A percentile compares a stretch with the other conserved stretches of the same genome.
Conservation (phyloP, 2,888 invertebrate genomes). For the Cryptus viduatorius region DNA sequence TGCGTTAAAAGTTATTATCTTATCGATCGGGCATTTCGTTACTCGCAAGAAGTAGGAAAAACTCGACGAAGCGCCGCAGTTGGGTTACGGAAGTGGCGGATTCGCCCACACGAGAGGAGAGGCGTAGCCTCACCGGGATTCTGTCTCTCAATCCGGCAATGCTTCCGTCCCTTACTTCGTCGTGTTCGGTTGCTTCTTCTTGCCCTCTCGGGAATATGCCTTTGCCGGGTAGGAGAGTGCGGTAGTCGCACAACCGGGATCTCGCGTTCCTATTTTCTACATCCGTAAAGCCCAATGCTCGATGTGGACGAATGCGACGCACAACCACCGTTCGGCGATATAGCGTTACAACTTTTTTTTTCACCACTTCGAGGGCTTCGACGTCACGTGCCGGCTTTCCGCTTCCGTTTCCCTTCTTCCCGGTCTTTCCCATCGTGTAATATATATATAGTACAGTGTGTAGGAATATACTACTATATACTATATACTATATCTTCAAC, state of each 20-base stretch:
- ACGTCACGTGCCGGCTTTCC: constrained; percentile 61
- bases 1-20: no score
- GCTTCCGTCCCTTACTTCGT: background rate
- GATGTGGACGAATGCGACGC: constrained; percentile 22
- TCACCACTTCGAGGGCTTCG: constrained; percentile 36
- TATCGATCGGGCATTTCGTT: constrained; percentile 34
- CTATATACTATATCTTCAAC: background rate
- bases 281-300: constrained; percentile 43
- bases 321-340: background rate
- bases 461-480: background rate
- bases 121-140: constrained; percentile 26
- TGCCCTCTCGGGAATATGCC: constrained; percentile 50
- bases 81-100: constrained; percentile 49
- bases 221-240: constrained; percentile 3
- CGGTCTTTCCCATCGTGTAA: background rate
- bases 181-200: constrained; percentile 19
- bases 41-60: background rate
- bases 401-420: constrained; percentile 49
- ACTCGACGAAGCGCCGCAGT: constrained; percentile 33
- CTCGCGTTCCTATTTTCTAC: constrained; percentile 35
- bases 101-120: constrained; percentile 23
- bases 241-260: constrained; percentile 9
- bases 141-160: constrained; percentile 11
- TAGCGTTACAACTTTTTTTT: constrained; percentile 35
- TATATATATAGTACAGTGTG: background rate